Evolutionary conservation across 2,888 invertebrate species (phyloP).

Genomic region (Leptopilina syphax): DNA sequence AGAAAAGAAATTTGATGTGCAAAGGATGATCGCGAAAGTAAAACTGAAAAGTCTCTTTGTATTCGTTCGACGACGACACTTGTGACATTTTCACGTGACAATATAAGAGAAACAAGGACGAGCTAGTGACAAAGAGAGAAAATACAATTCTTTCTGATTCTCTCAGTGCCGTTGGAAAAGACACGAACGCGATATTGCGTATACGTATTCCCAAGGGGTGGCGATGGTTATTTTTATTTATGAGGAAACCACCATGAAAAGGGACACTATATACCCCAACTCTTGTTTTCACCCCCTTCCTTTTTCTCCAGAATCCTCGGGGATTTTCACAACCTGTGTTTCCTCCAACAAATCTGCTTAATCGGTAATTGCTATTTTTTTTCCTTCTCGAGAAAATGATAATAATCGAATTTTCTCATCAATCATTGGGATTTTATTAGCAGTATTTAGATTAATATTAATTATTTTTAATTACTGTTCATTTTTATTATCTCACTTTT

Average conservation of each 20-base stretch:
- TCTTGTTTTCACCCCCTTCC: slow-evolving; percentile 53
- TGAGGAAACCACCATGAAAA: slow-evolving; percentile 76
- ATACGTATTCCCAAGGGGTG: slow-evolving; percentile 69
- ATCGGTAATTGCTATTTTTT: slow-evolving; percentile 49
- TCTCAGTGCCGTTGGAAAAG: slow-evolving; percentile 58
- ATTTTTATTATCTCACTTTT: too few species aligned
- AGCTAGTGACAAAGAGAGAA: slow-evolving; percentile 51
- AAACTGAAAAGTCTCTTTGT: slow-evolving; percentile 44
- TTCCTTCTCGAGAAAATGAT: background rate
- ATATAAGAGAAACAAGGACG: slow-evolving; percentile 57
- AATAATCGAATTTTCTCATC: background rate
- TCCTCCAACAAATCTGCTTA: slow-evolving; percentile 60
- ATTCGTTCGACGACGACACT: slow-evolving; percentile 45
- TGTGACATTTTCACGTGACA: slow-evolving; percentile 40
- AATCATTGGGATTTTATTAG: background rate
- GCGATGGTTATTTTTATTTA: slow-evolving; percentile 76
- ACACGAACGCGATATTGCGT: slow-evolving; percentile 71
- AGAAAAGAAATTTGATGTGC: slow-evolving; percentile 11
- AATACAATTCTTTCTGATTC: slow-evolving; percentile 70
- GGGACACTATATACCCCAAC: slow-evolving; percentile 66
- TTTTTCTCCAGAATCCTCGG: slow-evolving; percentile 65
- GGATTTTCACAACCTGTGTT: slow-evolving; percentile 75
- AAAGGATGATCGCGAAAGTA: slow-evolving; percentile 6
- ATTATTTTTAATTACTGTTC: background rate
- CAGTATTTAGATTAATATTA: background rate